Conservation (phyloP, 1,140 invertebrate species). For the Oedothorax gibbosus region DNA sequence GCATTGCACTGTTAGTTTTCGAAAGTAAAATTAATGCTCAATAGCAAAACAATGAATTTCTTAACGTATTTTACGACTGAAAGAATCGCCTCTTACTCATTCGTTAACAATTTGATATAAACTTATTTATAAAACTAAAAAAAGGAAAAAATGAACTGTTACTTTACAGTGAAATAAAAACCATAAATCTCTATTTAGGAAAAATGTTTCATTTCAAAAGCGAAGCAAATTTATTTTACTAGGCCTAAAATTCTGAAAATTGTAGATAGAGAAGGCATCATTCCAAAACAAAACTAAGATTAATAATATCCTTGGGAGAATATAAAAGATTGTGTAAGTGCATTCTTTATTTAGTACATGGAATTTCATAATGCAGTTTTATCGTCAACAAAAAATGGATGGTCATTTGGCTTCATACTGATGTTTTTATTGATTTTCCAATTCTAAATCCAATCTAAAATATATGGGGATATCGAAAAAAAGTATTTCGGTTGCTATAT, state of each 20-base stretch:
- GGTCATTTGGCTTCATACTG: conserved; percentile 17
- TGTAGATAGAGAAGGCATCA: conserved; percentile 3
- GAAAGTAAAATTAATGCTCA: too few relatives aligned
- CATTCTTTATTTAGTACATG: background rate
- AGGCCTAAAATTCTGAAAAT: background rate
- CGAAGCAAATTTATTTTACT: conserved; percentile 8
- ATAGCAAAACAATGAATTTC: too few relatives aligned
- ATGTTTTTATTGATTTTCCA: conserved; percentile 28
- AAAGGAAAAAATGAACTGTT: conserved; percentile 13
- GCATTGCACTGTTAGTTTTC: too few relatives aligned
- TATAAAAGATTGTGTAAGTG: conserved; percentile 21
- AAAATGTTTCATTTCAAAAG: conserved; percentile 38
- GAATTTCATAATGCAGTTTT: conserved; percentile 30
- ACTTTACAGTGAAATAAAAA: conserved; percentile 14
- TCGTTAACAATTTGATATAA: background rate
- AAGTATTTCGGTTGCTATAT: background rate
- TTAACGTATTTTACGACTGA: too few relatives aligned
- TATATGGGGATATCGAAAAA: conserved; percentile 14
- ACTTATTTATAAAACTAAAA: conserved; percentile 16
- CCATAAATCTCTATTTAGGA: conserved; percentile 36
- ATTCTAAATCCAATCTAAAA: conserved; percentile 24
- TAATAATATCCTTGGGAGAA: conserved; percentile 6
- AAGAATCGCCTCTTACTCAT: too few relatives aligned
- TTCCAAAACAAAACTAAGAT: conserved; percentile 32
- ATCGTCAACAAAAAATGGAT: conserved; percentile 37